phyloP scores from a whole-genome alignment of 2,888 invertebrate species.

The Tillus elongatus region DNA sequence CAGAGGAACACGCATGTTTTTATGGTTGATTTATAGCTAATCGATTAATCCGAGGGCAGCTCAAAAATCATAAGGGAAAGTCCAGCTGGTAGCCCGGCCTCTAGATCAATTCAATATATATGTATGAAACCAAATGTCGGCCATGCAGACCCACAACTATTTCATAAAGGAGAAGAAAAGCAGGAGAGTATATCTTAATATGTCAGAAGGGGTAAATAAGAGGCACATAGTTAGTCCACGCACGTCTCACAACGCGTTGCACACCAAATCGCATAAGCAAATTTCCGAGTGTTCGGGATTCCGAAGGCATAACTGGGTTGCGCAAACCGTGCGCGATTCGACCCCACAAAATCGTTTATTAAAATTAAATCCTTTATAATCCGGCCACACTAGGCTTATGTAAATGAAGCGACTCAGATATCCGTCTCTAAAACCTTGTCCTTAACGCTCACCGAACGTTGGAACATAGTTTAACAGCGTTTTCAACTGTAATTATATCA shows the following conservation, averaged over 20 bases:
- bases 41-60: too few relatives aligned
- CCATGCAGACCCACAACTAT: too few relatives aligned
- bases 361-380: conserved; percentile 3
- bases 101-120: too few relatives aligned
- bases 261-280: conserved; percentile 3
- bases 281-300: neutral
- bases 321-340: neutral
- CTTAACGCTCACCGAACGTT: neutral
- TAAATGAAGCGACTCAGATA: neutral
- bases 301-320: neutral
- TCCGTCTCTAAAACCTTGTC: neutral
- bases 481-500: neutral
- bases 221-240: neutral
- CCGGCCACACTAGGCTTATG: neutral
- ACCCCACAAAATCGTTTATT: conserved; percentile 2
- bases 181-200: too few relatives aligned
- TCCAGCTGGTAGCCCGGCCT: too few relatives aligned
- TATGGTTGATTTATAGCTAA: too few relatives aligned
- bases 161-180: too few relatives aligned
- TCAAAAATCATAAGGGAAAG: too few relatives aligned
- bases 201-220: conserved; percentile 1
- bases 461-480: neutral
- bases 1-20: too few relatives aligned
- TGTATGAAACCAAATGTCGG: too few relatives aligned
- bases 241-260: neutral